Evolutionary conservation across 2,888 invertebrate genomes (phyloP).

Genomic region (Nemoura dubitans): DNA sequence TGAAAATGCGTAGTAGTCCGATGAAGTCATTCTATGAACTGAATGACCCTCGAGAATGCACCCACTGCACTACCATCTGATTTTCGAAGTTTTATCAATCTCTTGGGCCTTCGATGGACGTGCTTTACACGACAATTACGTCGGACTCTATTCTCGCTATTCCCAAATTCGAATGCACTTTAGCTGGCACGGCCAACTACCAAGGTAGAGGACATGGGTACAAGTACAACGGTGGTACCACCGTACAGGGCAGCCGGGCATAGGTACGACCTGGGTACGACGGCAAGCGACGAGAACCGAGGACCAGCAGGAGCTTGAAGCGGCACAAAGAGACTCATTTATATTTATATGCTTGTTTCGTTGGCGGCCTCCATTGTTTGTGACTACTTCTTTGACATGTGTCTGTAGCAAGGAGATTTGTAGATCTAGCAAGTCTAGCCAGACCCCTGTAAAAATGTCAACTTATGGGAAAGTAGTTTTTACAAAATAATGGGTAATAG

Average conservation of each 20-base stretch:
- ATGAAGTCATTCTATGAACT: neutral
- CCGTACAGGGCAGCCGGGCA: too few species aligned
- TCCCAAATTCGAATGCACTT: too few species aligned
- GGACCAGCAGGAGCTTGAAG: neutral
- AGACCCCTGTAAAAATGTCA: neutral
- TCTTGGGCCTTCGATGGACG: too few species aligned
- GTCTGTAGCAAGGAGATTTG: conserved; percentile 9
- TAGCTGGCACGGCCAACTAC: neutral
- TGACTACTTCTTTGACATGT: conserved; percentile 19
- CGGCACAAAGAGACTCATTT: conserved; percentile 19
- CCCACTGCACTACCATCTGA: too few species aligned
- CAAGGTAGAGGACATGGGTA: neutral
- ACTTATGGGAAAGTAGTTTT: neutral
- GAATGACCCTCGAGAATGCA: too few species aligned
- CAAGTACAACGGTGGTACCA: neutral
- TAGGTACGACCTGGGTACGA: neutral
- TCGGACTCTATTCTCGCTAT: too few species aligned
- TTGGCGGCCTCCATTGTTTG: conserved; percentile 1
- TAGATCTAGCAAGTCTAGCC: neutral
- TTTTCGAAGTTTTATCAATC: too few species aligned
- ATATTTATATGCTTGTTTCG: conserved; percentile 15
- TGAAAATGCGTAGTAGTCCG: neutral
- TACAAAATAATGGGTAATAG: too few species aligned
- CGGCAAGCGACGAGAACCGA: neutral
- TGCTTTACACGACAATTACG: too few species aligned